Evolutionary conservation across 2,888 invertebrate genomes (phyloP).

Genomic region (Andricus quercusramuli): DNA sequence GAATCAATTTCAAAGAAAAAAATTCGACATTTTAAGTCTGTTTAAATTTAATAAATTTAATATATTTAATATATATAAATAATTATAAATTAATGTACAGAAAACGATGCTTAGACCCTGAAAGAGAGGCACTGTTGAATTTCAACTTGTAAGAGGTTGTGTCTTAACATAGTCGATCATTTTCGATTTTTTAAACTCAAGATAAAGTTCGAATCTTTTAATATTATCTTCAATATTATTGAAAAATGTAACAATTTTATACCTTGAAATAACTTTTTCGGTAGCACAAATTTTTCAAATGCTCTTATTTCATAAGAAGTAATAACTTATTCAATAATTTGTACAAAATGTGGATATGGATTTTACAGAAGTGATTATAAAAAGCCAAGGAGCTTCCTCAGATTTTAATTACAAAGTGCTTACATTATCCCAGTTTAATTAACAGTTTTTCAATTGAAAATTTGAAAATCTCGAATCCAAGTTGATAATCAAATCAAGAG

Average conservation of each 20-base stretch:
- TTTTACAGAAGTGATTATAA: neutral
- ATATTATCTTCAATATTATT: neutral
- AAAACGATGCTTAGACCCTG: conserved; percentile 61
- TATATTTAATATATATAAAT: conserved; percentile 55
- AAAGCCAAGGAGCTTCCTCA: neutral
- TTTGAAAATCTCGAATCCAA: neutral
- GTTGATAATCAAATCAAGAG: neutral
- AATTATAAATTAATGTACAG: conserved; percentile 75
- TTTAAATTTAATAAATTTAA: conserved; percentile 19
- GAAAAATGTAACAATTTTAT: neutral
- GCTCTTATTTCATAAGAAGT: neutral
- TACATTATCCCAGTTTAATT: neutral
- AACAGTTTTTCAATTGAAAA: neutral
- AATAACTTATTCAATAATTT: neutral
- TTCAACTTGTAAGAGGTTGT: conserved; percentile 1
- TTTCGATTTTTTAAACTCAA: neutral
- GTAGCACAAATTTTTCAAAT: neutral
- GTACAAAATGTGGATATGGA: neutral
- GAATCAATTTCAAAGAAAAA: conserved; percentile 5
- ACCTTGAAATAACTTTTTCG: neutral
- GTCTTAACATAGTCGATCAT: neutral
- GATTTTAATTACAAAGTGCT: neutral
- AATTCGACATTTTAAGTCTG: conserved; percentile 16
- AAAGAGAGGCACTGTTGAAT: neutral
- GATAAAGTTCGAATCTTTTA: neutral